Evolutionary conservation across 2,113 vertebrate species (phyloP).

Genomic region (Cochlearius cochlearius): DNA sequence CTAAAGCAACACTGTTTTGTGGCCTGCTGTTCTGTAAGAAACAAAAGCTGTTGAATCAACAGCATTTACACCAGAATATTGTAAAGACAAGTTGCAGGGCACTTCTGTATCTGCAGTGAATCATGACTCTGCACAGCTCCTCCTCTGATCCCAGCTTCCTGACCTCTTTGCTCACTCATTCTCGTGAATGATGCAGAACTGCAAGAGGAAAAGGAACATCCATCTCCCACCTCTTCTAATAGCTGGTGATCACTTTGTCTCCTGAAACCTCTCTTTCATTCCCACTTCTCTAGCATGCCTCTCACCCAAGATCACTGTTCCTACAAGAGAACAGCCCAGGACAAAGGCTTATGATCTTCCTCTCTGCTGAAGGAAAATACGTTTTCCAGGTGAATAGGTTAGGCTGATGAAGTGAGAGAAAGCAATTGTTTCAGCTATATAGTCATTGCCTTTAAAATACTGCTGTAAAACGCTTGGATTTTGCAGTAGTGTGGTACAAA

Average conservation of each 20-base stretch:
- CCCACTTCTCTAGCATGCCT: not conserved
- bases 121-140: not conserved
- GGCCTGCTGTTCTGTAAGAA: not conserved
- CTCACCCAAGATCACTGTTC: not conserved
- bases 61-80: not conserved
- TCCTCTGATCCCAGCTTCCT: not conserved
- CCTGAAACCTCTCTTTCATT: not conserved
- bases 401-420: not conserved
- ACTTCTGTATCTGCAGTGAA: not conserved
- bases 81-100: not conserved
- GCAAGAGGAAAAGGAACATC: not conserved
- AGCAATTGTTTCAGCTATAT: not conserved
- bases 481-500: not conserved
- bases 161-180: not conserved
- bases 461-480: fast-evolving
- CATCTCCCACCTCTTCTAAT: not conserved
- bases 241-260: not conserved
- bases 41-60: not conserved
- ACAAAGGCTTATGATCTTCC: not conserved
- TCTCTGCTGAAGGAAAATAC: not conserved
- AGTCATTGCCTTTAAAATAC: not conserved
- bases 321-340: not conserved
- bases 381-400: not conserved
- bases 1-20: not conserved
- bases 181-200: not conserved